Percentiles rank a stretch among this genome's conserved stretches.
Conservation (phyloP, 2,888 invertebrate genomes). For the Asteroscopus sphinx region DNA sequence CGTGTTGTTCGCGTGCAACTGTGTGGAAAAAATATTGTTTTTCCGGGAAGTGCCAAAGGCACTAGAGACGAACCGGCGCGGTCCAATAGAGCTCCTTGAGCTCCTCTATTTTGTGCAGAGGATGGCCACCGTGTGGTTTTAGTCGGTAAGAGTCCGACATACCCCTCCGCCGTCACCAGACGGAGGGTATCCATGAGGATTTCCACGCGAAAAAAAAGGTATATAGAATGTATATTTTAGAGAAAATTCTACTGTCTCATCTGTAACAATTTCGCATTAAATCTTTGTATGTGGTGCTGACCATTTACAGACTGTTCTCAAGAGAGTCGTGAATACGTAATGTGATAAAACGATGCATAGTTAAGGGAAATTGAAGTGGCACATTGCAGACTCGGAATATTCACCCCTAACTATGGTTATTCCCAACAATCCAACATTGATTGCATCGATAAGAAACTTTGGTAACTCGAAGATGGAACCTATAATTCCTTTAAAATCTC, state of each 20-base stretch:
- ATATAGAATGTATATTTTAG: background rate
- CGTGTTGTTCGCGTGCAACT: no score
- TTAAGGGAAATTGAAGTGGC: slow-evolving; percentile 69
- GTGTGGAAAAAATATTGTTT: no score
- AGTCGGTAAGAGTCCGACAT: no score
- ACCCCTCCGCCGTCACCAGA: no score
- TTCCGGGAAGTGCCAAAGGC: no score
- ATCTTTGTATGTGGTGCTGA: slow-evolving; percentile 64
- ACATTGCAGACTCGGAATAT: slow-evolving; percentile 48
- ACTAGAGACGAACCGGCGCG: no score
- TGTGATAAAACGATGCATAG: slow-evolving; percentile 77
- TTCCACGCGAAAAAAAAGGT: no score
- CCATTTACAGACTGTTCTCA: slow-evolving; percentile 70
- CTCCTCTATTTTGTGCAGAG: no score
- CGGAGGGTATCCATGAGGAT: no score
- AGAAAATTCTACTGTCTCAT: slow-evolving; percentile 17
- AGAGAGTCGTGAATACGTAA: slow-evolving; percentile 73
- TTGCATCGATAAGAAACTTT: slow-evolving; percentile 52
- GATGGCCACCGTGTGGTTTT: no score
- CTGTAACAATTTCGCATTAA: slow-evolving; percentile 18
- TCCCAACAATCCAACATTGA: slow-evolving; percentile 47
- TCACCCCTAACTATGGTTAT: slow-evolving; percentile 36
- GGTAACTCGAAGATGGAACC: slow-evolving; percentile 25
- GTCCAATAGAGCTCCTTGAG: no score
- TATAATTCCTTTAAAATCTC: slow-evolving; percentile 27